Evolutionary conservation across 2,888 invertebrate species (phyloP), one percentile per base, ranked within the genome.

Genomic region (Pediacus dermestoides): DNA sequence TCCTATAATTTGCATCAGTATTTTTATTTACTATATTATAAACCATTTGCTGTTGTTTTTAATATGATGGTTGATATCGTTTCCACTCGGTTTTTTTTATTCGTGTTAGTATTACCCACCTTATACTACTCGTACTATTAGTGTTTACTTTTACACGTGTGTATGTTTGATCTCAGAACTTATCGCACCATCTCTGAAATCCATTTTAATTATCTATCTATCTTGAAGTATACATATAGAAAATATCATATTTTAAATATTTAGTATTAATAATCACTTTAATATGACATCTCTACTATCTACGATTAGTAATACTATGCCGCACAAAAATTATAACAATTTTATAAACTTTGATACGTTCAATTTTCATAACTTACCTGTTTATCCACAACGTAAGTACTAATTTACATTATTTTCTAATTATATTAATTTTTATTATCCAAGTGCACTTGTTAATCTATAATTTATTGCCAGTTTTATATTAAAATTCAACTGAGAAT

Each of bases 211-310:
- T 63, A 63, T 65, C 62, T 60, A 58, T 63, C 52, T 58, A 57
- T 63, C 50, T 4, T 23, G 3, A 51, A 52, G 53, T 50, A 57
- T 56, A 64, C 61, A 60, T 59, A 65, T 63, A 64, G 62, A 63
- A 61, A 65, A 66, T 61, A 63, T 57, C 52, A 55, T 55, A 55
- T 64, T 66, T 67, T 66, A 66, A 66, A 67, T 67, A 68, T 66
- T 67, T 66, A 67, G 8, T 28, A 28, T 57, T 61, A 55, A 50
- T 55, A 58, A 60, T 56, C 57, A 58, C 58, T 52, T 52, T 64
- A 64, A 60, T 57, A 67, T 67, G 67, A 64, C 64, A 64, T 61
- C 64, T 54, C 55, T 65, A 52, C 45, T 66, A 54, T 55, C 61
- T 23, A 46, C 44, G 22, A 52, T 39, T 44, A 53, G 31, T 36